Percentiles rank a stretch among this genome's conserved stretches.
Evolutionary conservation across 2,888 invertebrate species (phyloP).

Genomic region (Drosophila affinis): DNA sequence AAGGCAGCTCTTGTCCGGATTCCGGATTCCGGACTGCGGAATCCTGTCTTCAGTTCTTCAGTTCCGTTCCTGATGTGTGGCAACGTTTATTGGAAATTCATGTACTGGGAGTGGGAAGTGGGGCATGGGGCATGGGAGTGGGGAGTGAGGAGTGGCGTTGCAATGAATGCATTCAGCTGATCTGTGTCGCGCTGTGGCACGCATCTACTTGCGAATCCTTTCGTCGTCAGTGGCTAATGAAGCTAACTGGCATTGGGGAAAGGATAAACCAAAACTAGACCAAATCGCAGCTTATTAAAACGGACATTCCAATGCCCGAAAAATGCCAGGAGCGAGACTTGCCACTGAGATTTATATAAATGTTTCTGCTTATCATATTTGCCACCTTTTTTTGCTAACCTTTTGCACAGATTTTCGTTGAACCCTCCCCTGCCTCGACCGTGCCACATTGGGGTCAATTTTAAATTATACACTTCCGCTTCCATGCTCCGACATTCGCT

Average conservation of each 20-base stretch:
- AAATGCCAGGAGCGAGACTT: not conserved
- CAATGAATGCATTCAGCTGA: constrained; percentile 13
- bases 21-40: not conserved
- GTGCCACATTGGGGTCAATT: constrained; percentile 66
- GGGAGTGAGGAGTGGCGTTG: not conserved
- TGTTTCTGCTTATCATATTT: constrained; percentile 61
- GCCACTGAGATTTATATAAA: constrained; percentile 26
- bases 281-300: constrained; percentile 32
- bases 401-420: constrained; percentile 32
- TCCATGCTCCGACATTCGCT: constrained; percentile 69
- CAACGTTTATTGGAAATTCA: not conserved
- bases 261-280: constrained; percentile 14
- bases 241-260: constrained; percentile 16
- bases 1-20: not conserved
- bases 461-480: constrained; percentile 79
- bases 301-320: constrained; percentile 2
- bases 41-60: not conserved
- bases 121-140: constrained; percentile 1
- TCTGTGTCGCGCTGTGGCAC: constrained; percentile 11
- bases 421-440: not conserved
- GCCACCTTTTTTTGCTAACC: constrained; percentile 51
- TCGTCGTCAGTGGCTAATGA: constrained; percentile 24
- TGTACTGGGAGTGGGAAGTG: not conserved
- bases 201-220: not conserved
- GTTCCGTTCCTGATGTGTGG: not conserved